Evolutionary conservation across 35 echinoderm and acorn worm species (phyloP), one percentile per base, ranked within the genome.

Genomic region (Lytechinus variegatus): DNA sequence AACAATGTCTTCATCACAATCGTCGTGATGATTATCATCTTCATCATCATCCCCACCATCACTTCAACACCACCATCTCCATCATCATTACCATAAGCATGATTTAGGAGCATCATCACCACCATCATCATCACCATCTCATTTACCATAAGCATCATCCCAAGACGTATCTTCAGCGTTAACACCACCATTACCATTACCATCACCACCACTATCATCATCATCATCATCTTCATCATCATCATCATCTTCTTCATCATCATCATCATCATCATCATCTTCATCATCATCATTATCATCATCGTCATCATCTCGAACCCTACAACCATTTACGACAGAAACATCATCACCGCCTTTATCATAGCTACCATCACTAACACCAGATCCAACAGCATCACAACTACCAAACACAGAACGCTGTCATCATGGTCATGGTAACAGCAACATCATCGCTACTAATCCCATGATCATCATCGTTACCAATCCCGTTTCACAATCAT

Each of bases 201-300:
- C n/a, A n/a, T n/a, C n/a, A n/a, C n/a, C n/a, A n/a, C n/a, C n/a
- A n/a, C n/a, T n/a, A n/a, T n/a, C 87, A 52, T 89, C 27, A 89
- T 6, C 28, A 51, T 89, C 87, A 89, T 29, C 86, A 87, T 4
- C 86, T 4, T 24, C 8, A 87, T 19, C 86, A 13, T 87, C 4
- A 87, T 87, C 28, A 87, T 19, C 12, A 87, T 33, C 86, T 6
- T 33, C 87, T 19, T 89, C 27, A 89, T n/a, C n/a, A n/a, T n/a
- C n/a, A 44, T 28, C 27, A 6, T 44, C 28, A 28, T 3, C 88
- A 52, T 90, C 10, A 94, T 56, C 54, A 94, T 10, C 92, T 10
- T 93, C 52, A 21, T 21, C 92, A 94, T 94, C 92, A 55, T 94
- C 91, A 92, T 33, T 53, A 92, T 27, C 11, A 92, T 33, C 91